Evolutionary conservation across 2,888 invertebrate species (phyloP).

Genomic region (Hyalella azteca): DNA sequence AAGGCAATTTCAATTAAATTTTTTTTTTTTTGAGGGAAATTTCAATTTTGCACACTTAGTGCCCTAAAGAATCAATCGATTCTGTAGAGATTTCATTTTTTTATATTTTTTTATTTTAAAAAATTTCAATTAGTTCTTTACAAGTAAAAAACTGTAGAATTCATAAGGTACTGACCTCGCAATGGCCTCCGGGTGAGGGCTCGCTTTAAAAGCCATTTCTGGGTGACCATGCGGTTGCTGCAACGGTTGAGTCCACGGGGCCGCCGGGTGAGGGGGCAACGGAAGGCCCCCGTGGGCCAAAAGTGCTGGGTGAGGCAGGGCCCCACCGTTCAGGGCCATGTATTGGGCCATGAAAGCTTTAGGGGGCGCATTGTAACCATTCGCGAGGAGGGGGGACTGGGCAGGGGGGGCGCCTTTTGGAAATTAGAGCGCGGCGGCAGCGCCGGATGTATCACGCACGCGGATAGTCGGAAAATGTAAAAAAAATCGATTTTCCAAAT

Average conservation of each 20-base stretch:
- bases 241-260: conserved; percentile 52
- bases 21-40: too few species aligned
- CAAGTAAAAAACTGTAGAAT: too few species aligned
- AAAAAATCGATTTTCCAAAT: too few species aligned
- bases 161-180: conserved; percentile 45
- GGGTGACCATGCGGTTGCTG: conserved; percentile 45
- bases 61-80: too few species aligned
- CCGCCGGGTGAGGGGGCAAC: conserved; percentile 52
- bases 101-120: too few species aligned
- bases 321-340: conserved; percentile 57
- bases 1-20: too few species aligned
- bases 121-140: too few species aligned
- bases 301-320: conserved; percentile 56
- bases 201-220: conserved; percentile 48
- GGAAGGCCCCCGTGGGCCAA: conserved; percentile 57
- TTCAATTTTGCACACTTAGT: too few species aligned
- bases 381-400: conserved; percentile 54
- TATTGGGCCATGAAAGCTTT: conserved; percentile 58
- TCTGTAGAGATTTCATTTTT: too few species aligned
- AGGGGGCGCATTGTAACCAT: conserved; percentile 57
- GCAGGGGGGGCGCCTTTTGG: conserved; percentile 49
- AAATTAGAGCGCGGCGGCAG: background rate
- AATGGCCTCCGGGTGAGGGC: conserved; percentile 50
- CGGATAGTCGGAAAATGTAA: too few species aligned
- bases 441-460: too few species aligned